A percentile compares a stretch with the other conserved stretches of the same genome.
These are phyloP conservation scores for Sarcophaga peregrina DNA, from an alignment of 1,140 invertebrate genomes.

Conservation along the genomic window DNA sequence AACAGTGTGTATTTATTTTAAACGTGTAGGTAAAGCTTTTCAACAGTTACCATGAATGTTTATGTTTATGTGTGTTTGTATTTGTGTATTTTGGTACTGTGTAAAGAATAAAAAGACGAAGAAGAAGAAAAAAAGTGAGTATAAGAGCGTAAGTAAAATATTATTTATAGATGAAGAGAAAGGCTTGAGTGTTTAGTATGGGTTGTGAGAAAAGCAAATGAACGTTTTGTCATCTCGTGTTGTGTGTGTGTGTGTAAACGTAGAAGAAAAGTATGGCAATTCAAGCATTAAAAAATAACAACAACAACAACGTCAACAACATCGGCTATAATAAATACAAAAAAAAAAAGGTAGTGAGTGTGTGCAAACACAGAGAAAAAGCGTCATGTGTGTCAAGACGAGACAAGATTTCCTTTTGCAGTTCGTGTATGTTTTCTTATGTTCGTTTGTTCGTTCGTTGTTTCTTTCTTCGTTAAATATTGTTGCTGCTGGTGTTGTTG, in stretches of 20 bases:
- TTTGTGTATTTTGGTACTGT: background rate
- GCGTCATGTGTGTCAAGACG: slow-evolving; percentile 32
- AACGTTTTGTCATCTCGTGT: background rate
- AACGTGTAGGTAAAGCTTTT: no score
- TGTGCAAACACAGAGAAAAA: background rate
- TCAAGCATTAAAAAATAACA: slow-evolving; percentile 9
- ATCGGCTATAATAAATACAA: background rate
- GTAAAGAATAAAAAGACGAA: no score
- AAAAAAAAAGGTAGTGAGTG: background rate
- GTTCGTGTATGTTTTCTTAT: background rate
- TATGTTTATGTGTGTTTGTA: background rate
- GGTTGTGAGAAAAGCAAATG: background rate
- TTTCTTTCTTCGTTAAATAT: background rate
- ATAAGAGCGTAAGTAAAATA: no score
- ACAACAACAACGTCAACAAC: background rate
- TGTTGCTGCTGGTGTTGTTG: background rate
- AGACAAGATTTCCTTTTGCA: slow-evolving; percentile 36
- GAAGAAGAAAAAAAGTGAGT: no score
- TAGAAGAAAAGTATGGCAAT: slow-evolving; percentile 35
- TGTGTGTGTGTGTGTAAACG: background rate
- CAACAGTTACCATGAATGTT: background rate
- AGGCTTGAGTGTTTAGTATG: background rate
- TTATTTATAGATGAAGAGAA: no score
- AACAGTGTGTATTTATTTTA: no score
- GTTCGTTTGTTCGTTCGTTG: background rate